Evolutionary conservation across 2,113 vertebrate species (phyloP).

Genomic region (Elachura formosa): DNA sequence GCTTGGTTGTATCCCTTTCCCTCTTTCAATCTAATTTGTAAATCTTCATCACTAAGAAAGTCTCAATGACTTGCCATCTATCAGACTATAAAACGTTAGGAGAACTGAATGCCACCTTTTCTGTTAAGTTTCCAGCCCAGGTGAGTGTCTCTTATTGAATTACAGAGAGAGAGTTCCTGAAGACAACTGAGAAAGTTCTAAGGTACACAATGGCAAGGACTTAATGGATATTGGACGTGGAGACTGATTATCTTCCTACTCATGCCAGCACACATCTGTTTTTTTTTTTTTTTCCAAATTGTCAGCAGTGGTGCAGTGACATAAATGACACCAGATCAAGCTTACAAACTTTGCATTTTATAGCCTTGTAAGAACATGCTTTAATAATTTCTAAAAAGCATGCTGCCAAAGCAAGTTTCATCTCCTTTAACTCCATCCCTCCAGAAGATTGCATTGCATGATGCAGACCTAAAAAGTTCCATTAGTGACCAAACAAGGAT

Average conservation of each 20-base stretch:
- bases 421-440: background rate
- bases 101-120: background rate
- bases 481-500: background rate
- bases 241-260: background rate
- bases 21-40: background rate
- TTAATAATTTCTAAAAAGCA: background rate
- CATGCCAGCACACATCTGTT: fast-evolving
- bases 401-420: background rate
- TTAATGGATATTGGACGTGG: background rate
- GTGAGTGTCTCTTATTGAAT: background rate
- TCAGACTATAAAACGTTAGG: background rate
- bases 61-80: background rate
- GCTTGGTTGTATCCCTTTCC: background rate
- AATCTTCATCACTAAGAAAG: background rate
- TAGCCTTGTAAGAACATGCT: background rate
- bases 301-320: background rate
- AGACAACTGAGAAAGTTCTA: background rate
- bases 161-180: background rate
- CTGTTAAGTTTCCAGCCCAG: background rate
- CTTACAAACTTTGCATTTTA: background rate
- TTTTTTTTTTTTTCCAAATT: background rate
- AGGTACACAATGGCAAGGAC: background rate
- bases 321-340: background rate
- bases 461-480: background rate
- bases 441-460: background rate